phyloP scores from a whole-genome alignment of 1,140 invertebrate genomes.

The Trachymyrmex septentrionalis region DNA sequence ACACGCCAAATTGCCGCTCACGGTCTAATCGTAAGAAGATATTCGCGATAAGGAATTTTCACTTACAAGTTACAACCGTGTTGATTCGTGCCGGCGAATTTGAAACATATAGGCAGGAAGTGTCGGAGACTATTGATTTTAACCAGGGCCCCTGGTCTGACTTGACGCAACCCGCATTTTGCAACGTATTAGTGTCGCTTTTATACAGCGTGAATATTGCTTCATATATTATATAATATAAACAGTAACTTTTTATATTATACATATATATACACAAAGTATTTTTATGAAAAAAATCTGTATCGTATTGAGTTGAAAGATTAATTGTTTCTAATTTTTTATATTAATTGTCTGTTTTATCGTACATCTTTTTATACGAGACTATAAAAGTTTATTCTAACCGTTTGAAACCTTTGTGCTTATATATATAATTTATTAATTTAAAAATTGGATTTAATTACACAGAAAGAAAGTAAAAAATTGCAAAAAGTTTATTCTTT shows the following conservation, averaged over 20 bases:
- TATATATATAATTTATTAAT: not conserved
- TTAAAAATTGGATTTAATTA: not conserved
- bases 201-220: not conserved
- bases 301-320: not conserved
- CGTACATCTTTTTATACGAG: not conserved
- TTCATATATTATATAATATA: not conserved
- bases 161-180: constrained; percentile 30
- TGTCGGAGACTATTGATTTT: constrained; percentile 65
- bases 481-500: not conserved
- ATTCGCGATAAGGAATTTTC: constrained; percentile 54
- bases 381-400: not conserved
- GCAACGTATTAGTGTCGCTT: not conserved
- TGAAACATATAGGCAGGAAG: constrained; percentile 23
- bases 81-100: constrained; percentile 31
- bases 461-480: not conserved
- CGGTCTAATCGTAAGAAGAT: constrained; percentile 3
- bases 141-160: constrained; percentile 44
- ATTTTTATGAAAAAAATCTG: constrained; percentile 1
- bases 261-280: not conserved
- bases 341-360: not conserved
- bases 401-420: not conserved
- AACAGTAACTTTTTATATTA: not conserved
- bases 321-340: not conserved
- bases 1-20: constrained; percentile 34
- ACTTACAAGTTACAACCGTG: constrained; percentile 4